Percentiles rank a stretch among this genome's conserved stretches.
Conservation (phyloP, 2,113 vertebrate species). For the Alaudala cheleensis region DNA sequence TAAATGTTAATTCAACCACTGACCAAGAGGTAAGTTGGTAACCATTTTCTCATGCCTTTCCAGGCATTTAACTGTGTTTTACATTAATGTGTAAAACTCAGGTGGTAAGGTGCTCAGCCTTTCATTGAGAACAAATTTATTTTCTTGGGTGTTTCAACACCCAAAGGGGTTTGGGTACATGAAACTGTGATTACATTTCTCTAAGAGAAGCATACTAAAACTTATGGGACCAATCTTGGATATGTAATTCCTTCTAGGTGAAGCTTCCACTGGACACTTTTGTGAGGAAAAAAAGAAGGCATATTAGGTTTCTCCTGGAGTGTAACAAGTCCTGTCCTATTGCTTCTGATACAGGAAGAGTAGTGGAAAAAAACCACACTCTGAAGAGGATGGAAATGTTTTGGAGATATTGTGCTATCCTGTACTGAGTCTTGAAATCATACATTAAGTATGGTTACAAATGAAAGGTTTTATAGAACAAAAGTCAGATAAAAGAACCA, state of each 20-base stretch:
- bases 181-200: background rate
- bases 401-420: background rate
- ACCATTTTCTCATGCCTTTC: background rate
- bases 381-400: background rate
- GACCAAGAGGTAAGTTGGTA: background rate
- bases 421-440: background rate
- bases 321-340: background rate
- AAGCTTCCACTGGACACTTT: background rate
- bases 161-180: background rate
- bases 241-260: background rate
- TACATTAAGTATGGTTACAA: background rate
- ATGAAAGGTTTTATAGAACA: background rate
- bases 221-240: background rate
- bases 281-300: accelerated
- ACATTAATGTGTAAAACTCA: background rate
- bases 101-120: background rate
- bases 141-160: background rate
- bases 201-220: background rate
- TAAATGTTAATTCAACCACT: background rate
- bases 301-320: background rate
- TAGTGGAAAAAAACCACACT: background rate
- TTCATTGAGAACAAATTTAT: background rate
- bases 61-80: background rate
- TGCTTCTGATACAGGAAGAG: background rate
- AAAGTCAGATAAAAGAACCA: background rate